Conservation (phyloP, 2,113 vertebrate species). For the Camelus bactrianus region DNA sequence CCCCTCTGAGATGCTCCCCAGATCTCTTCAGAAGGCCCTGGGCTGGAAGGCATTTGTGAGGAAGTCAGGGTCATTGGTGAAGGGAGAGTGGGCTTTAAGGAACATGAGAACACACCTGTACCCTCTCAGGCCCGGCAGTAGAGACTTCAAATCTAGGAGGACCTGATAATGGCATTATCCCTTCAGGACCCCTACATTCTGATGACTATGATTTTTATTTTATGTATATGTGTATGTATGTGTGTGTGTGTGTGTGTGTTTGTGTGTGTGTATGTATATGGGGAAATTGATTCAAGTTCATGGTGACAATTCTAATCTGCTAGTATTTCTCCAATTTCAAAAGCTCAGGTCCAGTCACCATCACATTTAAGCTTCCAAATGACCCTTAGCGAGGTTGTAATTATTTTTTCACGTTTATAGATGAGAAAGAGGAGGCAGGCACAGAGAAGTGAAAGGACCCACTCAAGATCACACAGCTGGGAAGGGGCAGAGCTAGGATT, state of each 20-base stretch:
- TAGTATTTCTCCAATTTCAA: neutral
- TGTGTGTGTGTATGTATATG: neutral
- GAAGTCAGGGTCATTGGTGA: neutral
- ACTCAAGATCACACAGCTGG: neutral
- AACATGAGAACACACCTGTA: no score
- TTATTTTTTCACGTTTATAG: neutral
- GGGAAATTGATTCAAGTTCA: neutral
- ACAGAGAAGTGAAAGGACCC: neutral
- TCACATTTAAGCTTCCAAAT: rapidly evolving
- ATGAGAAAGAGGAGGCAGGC: no score
- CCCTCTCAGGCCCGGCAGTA: rapidly evolving
- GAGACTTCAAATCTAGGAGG: neutral
- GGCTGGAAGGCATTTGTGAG: neutral
- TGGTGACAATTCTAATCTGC: neutral
- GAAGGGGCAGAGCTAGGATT: neutral
- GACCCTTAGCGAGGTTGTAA: rapidly evolving
- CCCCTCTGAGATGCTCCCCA: slow-evolving; percentile 81
- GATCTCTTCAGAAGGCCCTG: neutral
- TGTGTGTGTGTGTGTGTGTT: neutral
- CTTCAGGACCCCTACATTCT: neutral
- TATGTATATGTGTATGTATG: neutral
- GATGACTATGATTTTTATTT: neutral
- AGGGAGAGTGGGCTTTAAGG: neutral
- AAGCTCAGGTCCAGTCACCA: neutral
- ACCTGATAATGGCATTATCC: rapidly evolving